These are phyloP conservation scores for Trichomalopsis sarcophagae DNA, from an alignment of 1,140 invertebrate genomes.

Conservation along the genomic window DNA sequence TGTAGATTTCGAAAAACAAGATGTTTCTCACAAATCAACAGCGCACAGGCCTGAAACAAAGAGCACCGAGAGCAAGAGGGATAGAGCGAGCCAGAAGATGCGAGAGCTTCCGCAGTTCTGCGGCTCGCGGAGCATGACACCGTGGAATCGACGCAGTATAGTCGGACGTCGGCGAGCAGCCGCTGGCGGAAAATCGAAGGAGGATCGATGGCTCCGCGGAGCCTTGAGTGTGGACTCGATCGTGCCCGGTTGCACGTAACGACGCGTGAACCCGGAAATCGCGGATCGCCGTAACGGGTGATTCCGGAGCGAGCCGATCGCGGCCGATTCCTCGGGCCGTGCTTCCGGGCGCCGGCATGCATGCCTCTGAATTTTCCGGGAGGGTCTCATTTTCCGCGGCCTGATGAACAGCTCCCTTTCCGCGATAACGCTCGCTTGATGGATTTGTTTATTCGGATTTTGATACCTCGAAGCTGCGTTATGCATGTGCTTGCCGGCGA, in stretches of 20 bases:
- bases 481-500: no score
- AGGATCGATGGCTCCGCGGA: conserved; percentile 16
- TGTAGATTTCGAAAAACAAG: conserved; percentile 17
- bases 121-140: conserved; percentile 54
- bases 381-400: neutral
- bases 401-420: no score
- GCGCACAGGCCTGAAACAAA: neutral
- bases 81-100: conserved; percentile 7
- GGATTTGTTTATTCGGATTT: no score
- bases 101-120: conserved; percentile 54
- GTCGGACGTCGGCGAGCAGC: neutral
- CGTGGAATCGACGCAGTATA: conserved; percentile 10
- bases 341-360: conserved; percentile 9
- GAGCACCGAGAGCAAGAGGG: neutral
- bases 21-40: conserved; percentile 39
- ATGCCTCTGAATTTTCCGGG: conserved; percentile 14
- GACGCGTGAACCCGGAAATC: conserved; percentile 51
- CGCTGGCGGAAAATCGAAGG: conserved; percentile 32
- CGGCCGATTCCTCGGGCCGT: conserved; percentile 35
- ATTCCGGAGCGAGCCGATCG: conserved; percentile 24
- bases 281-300: conserved; percentile 23
- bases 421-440: neutral
- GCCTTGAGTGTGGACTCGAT: neutral
- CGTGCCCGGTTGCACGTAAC: conserved; percentile 33
- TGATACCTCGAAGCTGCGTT: no score